Percentiles rank a stretch among this genome's conserved stretches.
phyloP scores from a whole-genome alignment of 2,888 invertebrate species.

The Lomographa bimaculata region DNA sequence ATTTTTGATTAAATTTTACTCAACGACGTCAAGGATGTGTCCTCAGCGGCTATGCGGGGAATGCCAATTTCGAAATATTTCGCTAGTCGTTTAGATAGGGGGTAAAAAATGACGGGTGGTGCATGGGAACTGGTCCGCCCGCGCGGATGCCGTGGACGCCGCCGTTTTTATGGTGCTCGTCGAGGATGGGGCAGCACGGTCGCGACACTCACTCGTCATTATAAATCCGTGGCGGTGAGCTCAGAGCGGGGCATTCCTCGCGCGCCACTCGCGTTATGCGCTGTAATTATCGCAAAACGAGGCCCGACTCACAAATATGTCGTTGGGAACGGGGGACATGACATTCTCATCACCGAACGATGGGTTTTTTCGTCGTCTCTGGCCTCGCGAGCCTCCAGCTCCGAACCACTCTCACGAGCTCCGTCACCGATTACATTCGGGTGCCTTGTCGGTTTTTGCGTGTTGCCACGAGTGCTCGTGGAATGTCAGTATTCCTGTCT shows the following conservation, averaged over 20 bases:
- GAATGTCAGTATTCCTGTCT: constrained; percentile 78
- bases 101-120: constrained; percentile 62
- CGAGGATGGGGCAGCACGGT: constrained; percentile 53
- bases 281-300: constrained; percentile 82
- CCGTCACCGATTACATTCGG: constrained; percentile 58
- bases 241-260: constrained; percentile 75
- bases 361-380: constrained; percentile 64
- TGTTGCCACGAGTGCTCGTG: constrained; percentile 62
- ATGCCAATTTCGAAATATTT: constrained; percentile 81
- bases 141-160: constrained; percentile 63
- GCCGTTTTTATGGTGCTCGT: constrained; percentile 61
- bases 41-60: constrained; percentile 77
- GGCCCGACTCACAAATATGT: constrained; percentile 80
- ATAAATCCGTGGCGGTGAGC: constrained; percentile 78
- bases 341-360: constrained; percentile 82
- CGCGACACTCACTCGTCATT: constrained; percentile 76
- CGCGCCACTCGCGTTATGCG: constrained; percentile 76
- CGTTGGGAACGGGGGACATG: constrained; percentile 80
- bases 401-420: constrained; percentile 72
- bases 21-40: constrained; percentile 65
- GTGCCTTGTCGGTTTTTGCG: constrained; percentile 63
- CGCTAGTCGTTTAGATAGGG: constrained; percentile 70
- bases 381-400: constrained; percentile 56
- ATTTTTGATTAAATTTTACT: constrained; percentile 71
- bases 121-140: constrained; percentile 68